Percentiles rank a stretch among this genome's conserved stretches.
phyloP scores from a whole-genome alignment of 1,140 invertebrate species.

The Neotoxoptera formosana region DNA sequence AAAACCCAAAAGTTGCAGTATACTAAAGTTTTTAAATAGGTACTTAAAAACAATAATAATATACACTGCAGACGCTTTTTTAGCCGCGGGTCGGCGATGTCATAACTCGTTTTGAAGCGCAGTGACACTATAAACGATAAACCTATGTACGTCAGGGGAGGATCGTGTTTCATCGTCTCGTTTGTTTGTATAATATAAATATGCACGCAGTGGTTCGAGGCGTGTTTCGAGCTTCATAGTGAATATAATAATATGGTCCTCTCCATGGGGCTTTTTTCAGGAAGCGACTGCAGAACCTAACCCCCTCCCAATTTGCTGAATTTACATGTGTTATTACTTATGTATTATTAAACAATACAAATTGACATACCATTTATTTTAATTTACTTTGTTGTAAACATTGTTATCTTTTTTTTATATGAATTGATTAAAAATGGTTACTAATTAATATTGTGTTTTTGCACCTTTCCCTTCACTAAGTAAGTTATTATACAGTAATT shows the following conservation, averaged over 20 bases:
- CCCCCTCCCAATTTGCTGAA: neutral
- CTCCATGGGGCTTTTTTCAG: neutral
- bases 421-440: too few relatives aligned
- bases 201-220: neutral
- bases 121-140: neutral
- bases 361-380: neutral
- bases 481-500: too few relatives aligned
- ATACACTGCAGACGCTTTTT: neutral
- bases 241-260: neutral
- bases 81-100: neutral
- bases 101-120: neutral
- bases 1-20: neutral
- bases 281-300: neutral
- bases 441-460: too few relatives aligned
- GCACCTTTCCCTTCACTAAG: too few relatives aligned
- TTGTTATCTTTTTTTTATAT: too few relatives aligned
- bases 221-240: neutral
- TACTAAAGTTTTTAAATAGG: neutral
- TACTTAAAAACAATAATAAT: neutral
- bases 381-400: too few relatives aligned
- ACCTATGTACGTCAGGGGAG: neutral
- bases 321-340: neutral
- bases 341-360: neutral
- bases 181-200: neutral
- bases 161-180: neutral